A percentile compares a stretch with the other conserved stretches of the same genome.
Evolutionary conservation across 2,113 vertebrate genomes (phyloP).

Genomic region (Piliocolobus tephrosceles): DNA sequence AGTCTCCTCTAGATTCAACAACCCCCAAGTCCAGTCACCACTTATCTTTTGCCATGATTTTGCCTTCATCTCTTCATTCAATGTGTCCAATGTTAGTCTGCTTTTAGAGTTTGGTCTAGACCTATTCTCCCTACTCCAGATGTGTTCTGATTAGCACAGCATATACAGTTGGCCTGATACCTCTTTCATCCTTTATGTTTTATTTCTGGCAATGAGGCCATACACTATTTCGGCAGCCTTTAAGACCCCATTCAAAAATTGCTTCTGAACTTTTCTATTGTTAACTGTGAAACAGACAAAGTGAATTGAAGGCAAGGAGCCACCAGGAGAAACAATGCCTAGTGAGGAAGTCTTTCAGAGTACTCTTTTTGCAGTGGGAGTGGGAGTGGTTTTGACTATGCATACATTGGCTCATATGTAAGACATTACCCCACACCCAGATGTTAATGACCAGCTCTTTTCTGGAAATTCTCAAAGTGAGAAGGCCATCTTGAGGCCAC

Average conservation of each 20-base stretch:
- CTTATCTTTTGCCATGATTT: neutral
- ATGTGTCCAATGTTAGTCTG: neutral
- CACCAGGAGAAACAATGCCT: neutral
- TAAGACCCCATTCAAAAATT: slow-evolving; percentile 5
- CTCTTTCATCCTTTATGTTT: neutral
- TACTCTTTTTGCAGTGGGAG: neutral
- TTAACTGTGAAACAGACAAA: slow-evolving; percentile 3
- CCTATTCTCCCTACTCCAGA: neutral
- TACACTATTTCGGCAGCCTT: neutral
- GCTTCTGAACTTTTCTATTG: neutral
- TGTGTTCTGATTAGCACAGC: slow-evolving; percentile 18
- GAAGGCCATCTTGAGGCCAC: neutral
- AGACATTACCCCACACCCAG: neutral
- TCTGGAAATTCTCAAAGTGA: neutral
- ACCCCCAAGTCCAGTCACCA: neutral
- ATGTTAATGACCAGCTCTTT: neutral
- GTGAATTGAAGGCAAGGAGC: neutral
- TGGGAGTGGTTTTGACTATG: accelerated
- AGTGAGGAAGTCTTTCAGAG: neutral
- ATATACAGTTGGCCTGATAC: neutral
- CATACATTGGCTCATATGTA: neutral
- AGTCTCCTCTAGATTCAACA: neutral
- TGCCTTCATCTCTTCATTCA: neutral
- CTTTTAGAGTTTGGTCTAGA: neutral
- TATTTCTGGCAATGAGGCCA: neutral